Percentiles rank a stretch among this genome's conserved stretches.
Conservation (phyloP, 2,888 invertebrate genomes). For the Orchesellides sinensis region DNA sequence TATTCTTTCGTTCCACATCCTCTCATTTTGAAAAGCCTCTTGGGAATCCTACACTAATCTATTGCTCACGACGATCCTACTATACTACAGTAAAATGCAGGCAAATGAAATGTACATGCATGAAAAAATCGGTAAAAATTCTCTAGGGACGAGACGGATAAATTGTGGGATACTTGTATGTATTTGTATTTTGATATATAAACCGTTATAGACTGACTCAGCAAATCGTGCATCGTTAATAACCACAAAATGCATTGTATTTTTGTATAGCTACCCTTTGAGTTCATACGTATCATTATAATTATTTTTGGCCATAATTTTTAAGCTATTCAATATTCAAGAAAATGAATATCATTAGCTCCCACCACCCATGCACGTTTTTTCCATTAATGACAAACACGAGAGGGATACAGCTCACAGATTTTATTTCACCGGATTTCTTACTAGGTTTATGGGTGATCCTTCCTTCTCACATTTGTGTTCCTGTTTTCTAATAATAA, state of each 20-base stretch:
- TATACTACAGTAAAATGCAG: not conserved
- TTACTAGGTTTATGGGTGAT: conserved; percentile 30
- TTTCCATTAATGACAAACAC: conserved; percentile 9
- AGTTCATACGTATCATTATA: not conserved
- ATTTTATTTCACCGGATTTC: conserved; percentile 2
- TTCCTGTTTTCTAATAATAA: not conserved
- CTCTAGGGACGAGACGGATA: too few relatives aligned
- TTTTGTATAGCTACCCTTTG: not conserved
- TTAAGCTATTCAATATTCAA: not conserved
- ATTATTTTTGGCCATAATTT: not conserved
- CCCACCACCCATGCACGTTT: conserved; percentile 23
- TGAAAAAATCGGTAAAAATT: too few relatives aligned
- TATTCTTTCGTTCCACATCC: conserved; percentile 15
- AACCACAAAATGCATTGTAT: conserved; percentile 12
- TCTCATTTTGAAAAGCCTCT: conserved; percentile 28
- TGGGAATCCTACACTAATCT: conserved; percentile 48
- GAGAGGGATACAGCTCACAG: not conserved
- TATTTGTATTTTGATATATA: too few relatives aligned
- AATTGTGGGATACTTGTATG: too few relatives aligned
- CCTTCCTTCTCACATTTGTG: not conserved
- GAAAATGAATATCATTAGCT: conserved; percentile 1
- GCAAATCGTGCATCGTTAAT: conserved; percentile 50
- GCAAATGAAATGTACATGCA: not conserved
- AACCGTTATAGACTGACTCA: conserved; percentile 31
- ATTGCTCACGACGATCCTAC: conserved; percentile 37